Percentiles rank a stretch among this genome's conserved stretches.
Evolutionary conservation across 1,140 invertebrate species (phyloP).

Genomic region (Teleopsis dalmanni): DNA sequence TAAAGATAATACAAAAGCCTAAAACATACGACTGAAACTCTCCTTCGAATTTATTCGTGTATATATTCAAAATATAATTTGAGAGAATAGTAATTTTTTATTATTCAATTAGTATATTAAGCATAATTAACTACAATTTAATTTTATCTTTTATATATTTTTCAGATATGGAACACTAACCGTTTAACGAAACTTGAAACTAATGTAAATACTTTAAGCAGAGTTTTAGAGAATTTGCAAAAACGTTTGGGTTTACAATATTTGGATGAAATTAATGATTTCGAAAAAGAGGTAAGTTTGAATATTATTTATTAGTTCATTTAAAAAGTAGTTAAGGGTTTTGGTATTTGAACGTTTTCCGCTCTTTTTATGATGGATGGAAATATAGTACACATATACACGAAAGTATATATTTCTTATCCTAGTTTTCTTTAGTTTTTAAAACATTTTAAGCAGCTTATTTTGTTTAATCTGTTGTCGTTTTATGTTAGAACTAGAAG

Average conservation of each 20-base stretch:
- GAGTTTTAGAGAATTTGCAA: conserved; percentile 25
- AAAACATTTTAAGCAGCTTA: not conserved
- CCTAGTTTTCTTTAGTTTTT: not conserved
- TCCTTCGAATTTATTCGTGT: no score
- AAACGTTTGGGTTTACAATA: conserved; percentile 34
- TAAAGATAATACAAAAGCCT: no score
- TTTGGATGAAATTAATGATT: conserved; percentile 34
- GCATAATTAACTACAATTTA: no score
- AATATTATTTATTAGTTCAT: not conserved
- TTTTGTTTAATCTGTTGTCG: not conserved
- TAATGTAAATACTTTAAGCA: conserved; percentile 23
- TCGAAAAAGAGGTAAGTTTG: conserved; percentile 27
- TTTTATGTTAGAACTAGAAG: no score
- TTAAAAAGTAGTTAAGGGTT: no score
- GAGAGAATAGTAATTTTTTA: no score
- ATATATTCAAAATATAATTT: no score
- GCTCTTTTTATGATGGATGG: no score
- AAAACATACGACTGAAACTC: no score
- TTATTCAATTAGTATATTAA: no score
- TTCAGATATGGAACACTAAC: conserved; percentile 33
- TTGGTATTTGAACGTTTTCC: no score
- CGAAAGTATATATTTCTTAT: not conserved
- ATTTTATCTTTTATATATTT: conserved; percentile 10
- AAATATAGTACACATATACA: no score
- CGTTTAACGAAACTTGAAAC: conserved; percentile 27